Evolutionary conservation across 2,113 vertebrate genomes (phyloP).

Genomic region (Peromyscus polionotus): DNA sequence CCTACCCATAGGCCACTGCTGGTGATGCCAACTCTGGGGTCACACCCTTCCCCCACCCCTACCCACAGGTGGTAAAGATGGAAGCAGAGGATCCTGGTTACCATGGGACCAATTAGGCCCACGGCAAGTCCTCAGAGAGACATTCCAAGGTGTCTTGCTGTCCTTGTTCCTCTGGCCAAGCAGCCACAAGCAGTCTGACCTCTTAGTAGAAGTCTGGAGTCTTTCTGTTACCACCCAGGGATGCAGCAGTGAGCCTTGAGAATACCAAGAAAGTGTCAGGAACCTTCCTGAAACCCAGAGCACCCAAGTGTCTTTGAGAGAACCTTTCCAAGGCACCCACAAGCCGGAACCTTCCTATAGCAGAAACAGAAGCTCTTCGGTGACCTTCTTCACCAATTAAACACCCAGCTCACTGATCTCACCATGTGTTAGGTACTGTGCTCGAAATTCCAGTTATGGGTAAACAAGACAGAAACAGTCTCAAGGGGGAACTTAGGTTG

Average conservation of each 20-base stretch:
- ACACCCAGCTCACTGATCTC: background rate
- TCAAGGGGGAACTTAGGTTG: background rate
- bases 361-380: background rate
- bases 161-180: background rate
- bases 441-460: fast-evolving
- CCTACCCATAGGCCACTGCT: background rate
- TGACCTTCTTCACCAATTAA: background rate
- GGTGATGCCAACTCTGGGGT: background rate
- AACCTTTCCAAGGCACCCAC: background rate
- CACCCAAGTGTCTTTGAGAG: background rate
- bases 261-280: fast-evolving
- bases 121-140: background rate
- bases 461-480: background rate
- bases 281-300: background rate
- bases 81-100: background rate
- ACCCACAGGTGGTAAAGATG: background rate
- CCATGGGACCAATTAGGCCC: background rate
- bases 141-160: background rate
- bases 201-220: background rate
- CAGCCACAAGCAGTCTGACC: too few relatives aligned
- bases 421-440: background rate
- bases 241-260: background rate
- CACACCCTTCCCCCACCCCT: background rate
- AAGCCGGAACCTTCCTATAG: background rate
- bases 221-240: background rate